These are phyloP conservation scores for Peromyscus aztecus DNA, from an alignment of 2,797 vertebrate genomes.

Conservation along the genomic window DNA sequence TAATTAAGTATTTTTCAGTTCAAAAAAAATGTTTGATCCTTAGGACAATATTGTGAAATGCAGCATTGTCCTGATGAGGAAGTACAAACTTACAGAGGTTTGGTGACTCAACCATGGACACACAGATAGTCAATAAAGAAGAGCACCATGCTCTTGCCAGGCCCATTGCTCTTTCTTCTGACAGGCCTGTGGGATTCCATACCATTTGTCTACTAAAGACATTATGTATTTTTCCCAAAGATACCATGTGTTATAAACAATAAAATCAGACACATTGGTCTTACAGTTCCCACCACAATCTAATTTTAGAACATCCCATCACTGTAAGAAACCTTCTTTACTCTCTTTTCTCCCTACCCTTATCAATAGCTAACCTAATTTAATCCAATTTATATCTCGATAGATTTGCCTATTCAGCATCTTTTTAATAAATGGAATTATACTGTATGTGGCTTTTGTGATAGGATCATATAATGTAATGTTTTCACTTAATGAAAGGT, in stretches of 20 bases:
- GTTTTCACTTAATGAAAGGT: constrained; percentile 9
- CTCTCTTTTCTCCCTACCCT: not conserved
- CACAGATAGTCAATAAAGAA: not conserved
- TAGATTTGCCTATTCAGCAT: not conserved
- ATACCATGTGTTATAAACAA: not conserved
- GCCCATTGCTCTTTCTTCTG: not conserved
- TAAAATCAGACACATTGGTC: not conserved
- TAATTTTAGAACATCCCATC: constrained; percentile 15
- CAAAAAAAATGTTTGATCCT: constrained; percentile 32
- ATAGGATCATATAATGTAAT: not conserved
- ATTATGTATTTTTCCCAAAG: constrained; percentile 12
- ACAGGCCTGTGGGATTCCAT: not conserved
- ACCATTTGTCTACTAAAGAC: not conserved
- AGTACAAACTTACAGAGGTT: not conserved
- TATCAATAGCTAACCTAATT: not conserved
- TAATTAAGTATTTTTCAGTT: not conserved
- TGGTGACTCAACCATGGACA: not conserved
- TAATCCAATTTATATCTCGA: not conserved
- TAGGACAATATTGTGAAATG: not conserved
- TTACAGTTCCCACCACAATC: not conserved
- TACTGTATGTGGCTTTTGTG: not conserved
- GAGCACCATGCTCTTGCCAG: not conserved
- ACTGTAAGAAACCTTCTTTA: not conserved
- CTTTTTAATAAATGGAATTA: constrained; percentile 1
- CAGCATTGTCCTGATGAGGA: not conserved